Evolutionary conservation across 2,797 vertebrate species (phyloP).

Genomic region (Tolypeutes matacus): DNA sequence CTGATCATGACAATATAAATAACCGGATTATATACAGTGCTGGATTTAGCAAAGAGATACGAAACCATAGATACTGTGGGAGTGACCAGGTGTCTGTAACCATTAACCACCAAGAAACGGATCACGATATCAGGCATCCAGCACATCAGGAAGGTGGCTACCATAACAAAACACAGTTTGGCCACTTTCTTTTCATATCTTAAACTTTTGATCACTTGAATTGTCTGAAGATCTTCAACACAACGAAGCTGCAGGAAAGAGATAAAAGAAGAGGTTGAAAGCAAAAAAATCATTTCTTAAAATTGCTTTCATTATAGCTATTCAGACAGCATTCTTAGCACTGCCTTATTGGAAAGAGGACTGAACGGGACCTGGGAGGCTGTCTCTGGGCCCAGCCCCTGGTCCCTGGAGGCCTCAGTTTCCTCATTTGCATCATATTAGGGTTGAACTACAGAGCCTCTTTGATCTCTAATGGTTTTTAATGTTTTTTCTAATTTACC

Average conservation of each 20-base stretch:
- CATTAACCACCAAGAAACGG: slow-evolving; percentile 93
- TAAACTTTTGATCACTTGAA: slow-evolving; percentile 94
- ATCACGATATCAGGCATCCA: slow-evolving; percentile 95
- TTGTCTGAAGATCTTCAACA: slow-evolving; percentile 94
- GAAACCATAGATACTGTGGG: slow-evolving; percentile 93
- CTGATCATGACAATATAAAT: slow-evolving; percentile 96
- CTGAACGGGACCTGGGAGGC: background rate
- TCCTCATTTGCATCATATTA: background rate
- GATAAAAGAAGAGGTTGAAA: slow-evolving; percentile 41
- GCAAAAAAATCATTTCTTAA: background rate
- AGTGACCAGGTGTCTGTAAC: slow-evolving; percentile 91
- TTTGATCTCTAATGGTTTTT: background rate
- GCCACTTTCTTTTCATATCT: slow-evolving; percentile 96
- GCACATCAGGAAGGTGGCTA: slow-evolving; percentile 93
- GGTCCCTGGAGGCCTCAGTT: background rate
- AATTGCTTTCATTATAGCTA: background rate
- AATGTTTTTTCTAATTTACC: slow-evolving; percentile 30
- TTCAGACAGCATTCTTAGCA: background rate
- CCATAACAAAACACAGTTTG: slow-evolving; percentile 95
- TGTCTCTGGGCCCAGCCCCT: background rate
- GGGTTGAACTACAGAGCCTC: background rate
- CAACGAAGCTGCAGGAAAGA: slow-evolving; percentile 90
- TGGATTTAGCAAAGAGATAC: slow-evolving; percentile 95
- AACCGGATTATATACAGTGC: slow-evolving; percentile 94
- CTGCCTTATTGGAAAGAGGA: background rate